Conservation (phyloP, 2,888 invertebrate species). For the Leptopilina myrica region DNA sequence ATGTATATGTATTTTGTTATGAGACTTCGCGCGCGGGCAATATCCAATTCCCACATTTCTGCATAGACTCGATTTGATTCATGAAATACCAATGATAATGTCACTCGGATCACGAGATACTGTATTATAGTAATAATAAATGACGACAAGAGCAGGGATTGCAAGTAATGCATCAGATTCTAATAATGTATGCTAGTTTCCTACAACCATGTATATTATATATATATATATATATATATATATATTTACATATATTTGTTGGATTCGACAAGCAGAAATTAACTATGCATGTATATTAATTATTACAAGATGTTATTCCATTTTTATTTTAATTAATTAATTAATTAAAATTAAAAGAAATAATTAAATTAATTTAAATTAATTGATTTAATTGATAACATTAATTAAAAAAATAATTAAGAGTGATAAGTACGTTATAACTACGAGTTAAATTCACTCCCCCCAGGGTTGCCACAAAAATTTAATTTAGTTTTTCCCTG, state of each 20-base stretch:
- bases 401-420: too few relatives aligned
- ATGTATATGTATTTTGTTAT: slow-evolving; percentile 12
- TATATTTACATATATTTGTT: not conserved
- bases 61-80: slow-evolving; percentile 6
- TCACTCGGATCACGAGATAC: slow-evolving; percentile 6
- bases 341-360: too few relatives aligned
- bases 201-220: too few relatives aligned
- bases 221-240: too few relatives aligned
- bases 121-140: slow-evolving; percentile 21
- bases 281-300: not conserved
- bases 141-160: not conserved
- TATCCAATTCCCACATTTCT: not conserved
- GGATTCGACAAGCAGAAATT: not conserved
- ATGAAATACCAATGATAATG: slow-evolving; percentile 8
- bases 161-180: not conserved
- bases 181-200: not conserved
- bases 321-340: too few relatives aligned
- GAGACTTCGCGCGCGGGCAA: not conserved
- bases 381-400: too few relatives aligned
- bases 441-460: too few relatives aligned
- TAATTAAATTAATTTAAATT: too few relatives aligned
- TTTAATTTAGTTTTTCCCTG: too few relatives aligned
- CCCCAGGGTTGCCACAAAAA: too few relatives aligned
- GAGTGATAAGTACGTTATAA: too few relatives aligned
- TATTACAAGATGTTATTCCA: not conserved